Percentiles rank a stretch among this genome's conserved stretches.
Evolutionary conservation across 2,113 vertebrate species (phyloP).

Genomic region (Geococcyx californianus): DNA sequence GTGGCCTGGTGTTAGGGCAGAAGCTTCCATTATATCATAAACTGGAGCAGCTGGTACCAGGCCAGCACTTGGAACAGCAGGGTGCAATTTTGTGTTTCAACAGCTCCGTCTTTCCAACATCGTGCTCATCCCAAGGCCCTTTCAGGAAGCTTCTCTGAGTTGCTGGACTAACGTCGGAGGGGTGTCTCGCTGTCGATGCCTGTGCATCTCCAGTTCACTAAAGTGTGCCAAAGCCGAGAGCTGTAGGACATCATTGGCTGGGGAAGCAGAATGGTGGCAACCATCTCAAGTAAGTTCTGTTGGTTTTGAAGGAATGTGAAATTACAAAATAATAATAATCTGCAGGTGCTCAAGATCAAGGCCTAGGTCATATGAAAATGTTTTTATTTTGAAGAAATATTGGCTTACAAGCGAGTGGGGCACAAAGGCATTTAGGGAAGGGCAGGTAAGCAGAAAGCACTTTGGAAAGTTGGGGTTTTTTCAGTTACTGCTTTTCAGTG

Average conservation of each 20-base stretch:
- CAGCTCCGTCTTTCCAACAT: neutral
- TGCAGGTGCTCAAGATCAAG: no score
- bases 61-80: neutral
- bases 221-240: neutral
- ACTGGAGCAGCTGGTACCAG: neutral
- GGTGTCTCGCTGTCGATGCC: neutral
- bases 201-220: neutral
- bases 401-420: neutral
- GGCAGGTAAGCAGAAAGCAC: neutral
- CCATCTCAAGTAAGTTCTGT: neutral
- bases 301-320: neutral
- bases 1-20: neutral
- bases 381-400: neutral
- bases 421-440: neutral
- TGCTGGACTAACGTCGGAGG: neutral
- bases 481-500: neutral
- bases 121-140: neutral
- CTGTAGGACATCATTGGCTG: neutral
- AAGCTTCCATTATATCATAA: neutral
- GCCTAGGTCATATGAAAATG: neutral
- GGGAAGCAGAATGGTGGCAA: neutral
- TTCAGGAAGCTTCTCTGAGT: neutral
- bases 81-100: neutral
- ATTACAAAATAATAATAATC: no score
- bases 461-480: neutral